These are phyloP conservation scores for Poicephalus gulielmi DNA, from an alignment of 2,113 vertebrate genomes.

Conservation along the genomic window DNA sequence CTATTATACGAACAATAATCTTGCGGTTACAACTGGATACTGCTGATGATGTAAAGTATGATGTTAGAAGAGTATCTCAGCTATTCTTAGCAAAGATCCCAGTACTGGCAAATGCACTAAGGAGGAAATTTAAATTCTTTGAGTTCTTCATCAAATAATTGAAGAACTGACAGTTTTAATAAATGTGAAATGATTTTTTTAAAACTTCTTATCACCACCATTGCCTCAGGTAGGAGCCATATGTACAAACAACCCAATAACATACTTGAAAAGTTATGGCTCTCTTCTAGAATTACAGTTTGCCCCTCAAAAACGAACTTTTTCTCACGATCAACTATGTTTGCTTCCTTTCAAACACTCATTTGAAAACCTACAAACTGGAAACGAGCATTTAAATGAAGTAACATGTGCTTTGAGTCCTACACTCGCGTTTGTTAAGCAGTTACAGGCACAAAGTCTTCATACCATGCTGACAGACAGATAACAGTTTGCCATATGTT, in stretches of 20 bases:
- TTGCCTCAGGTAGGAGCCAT: not conserved
- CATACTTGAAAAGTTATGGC: not conserved
- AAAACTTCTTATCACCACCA: not conserved
- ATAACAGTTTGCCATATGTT: not conserved
- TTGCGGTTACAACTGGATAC: not conserved
- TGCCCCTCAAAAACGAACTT: not conserved
- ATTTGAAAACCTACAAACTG: not conserved
- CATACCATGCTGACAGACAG: not conserved
- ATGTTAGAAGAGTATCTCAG: not conserved
- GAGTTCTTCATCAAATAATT: not conserved
- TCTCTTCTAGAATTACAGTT: not conserved
- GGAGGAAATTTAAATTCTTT: not conserved
- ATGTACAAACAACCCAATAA: not conserved
- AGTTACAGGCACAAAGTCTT: not conserved
- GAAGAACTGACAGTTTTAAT: not conserved
- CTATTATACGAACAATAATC: not conserved
- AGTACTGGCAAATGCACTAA: not conserved
- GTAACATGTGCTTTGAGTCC: not conserved
- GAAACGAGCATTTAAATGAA: not conserved
- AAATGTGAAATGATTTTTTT: not conserved
- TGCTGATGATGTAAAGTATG: accelerated
- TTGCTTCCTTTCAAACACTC: not conserved
- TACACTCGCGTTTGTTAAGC: not conserved
- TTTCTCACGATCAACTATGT: not conserved
- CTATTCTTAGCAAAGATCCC: not conserved